These are phyloP conservation scores for Cyrtorhinus lividipennis DNA, from an alignment of 1,140 invertebrate species.

Conservation along the genomic window DNA sequence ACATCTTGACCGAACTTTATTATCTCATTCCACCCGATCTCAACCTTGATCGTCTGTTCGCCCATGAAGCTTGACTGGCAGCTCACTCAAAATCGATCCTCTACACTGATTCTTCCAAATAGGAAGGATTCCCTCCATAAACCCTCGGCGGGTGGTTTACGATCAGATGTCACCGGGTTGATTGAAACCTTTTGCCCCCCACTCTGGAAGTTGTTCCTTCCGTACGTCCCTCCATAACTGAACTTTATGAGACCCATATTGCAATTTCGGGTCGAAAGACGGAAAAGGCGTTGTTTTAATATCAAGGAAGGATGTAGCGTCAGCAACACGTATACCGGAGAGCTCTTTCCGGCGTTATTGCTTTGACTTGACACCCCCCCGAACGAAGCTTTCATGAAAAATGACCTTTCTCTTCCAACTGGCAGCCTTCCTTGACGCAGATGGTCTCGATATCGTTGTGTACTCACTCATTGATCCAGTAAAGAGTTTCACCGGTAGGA, in stretches of 20 bases:
- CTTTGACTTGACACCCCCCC: slow-evolving; percentile 1
- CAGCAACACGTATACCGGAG: slow-evolving; percentile 4
- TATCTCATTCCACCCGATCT: too few relatives aligned
- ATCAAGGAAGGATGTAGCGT: slow-evolving; percentile 3
- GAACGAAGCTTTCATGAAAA: background rate
- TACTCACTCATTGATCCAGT: background rate
- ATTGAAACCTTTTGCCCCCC: background rate
- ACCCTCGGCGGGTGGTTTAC: too few relatives aligned
- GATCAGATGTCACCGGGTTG: background rate
- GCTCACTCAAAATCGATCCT: too few relatives aligned
- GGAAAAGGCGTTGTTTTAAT: slow-evolving; percentile 1
- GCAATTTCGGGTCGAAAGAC: background rate
- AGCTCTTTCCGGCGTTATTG: background rate
- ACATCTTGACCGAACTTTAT: too few relatives aligned
- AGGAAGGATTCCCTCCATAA: too few relatives aligned
- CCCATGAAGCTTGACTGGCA: too few relatives aligned
- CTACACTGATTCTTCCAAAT: too few relatives aligned
- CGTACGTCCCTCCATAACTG: background rate
- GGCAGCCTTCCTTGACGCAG: background rate
- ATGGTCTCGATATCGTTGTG: background rate
- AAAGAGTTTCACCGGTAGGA: too few relatives aligned
- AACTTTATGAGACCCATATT: background rate
- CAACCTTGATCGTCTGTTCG: too few relatives aligned
- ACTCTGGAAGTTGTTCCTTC: too few relatives aligned
- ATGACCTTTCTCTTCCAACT: slow-evolving; percentile 1